Evolutionary conservation across 1,140 invertebrate species (phyloP).

Genomic region (Bilobella aurantiaca): DNA sequence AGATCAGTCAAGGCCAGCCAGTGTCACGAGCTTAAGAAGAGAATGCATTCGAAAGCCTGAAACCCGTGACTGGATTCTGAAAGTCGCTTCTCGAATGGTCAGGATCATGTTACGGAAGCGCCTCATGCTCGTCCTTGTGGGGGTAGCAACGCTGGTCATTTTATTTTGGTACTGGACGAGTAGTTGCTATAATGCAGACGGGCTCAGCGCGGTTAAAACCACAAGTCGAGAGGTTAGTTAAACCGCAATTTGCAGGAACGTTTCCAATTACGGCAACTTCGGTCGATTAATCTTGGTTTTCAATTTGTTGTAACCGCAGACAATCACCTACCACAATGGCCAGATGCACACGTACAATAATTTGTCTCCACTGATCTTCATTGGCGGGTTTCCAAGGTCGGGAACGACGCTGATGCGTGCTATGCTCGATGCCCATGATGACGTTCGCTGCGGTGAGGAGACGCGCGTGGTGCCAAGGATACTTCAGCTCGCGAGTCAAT

Average conservation of each 20-base stretch:
- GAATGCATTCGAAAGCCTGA: neutral
- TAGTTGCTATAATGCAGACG: neutral
- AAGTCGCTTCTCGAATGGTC: neutral
- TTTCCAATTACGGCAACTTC: no score
- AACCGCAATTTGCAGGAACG: no score
- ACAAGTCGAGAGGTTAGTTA: neutral
- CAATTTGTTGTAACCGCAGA: neutral
- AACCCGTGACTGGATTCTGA: neutral
- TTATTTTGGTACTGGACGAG: neutral
- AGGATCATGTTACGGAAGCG: neutral
- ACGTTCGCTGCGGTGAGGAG: constrained; percentile 83
- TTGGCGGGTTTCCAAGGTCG: constrained; percentile 90
- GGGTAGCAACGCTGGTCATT: neutral
- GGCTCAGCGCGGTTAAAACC: neutral
- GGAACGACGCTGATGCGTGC: constrained; percentile 95
- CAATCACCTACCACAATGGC: constrained; percentile 20
- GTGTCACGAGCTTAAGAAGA: no score
- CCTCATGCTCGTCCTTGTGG: neutral
- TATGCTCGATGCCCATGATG: constrained; percentile 85
- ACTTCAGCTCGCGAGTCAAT: constrained; percentile 80
- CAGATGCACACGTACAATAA: constrained; percentile 52
- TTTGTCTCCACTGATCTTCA: constrained; percentile 88
- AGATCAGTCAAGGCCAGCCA: neutral
- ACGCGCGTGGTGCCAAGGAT: constrained; percentile 91
- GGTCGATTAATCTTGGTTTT: neutral